phyloP scores from a whole-genome alignment of 2,888 invertebrate genomes.

The Strigamia maritima region DNA sequence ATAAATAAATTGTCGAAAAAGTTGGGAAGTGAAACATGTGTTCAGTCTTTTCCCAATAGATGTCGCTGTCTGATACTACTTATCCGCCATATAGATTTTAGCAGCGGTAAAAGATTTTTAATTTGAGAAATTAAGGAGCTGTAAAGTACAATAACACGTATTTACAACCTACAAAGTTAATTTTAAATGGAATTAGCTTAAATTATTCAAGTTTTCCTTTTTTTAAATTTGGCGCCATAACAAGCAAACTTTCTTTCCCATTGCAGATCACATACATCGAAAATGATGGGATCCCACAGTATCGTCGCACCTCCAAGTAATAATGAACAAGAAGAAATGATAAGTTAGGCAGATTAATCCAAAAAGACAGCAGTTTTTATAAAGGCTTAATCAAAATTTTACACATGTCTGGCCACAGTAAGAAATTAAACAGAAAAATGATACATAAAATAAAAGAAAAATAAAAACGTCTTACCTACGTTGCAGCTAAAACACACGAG shows the following conservation, averaged over 20 bases:
- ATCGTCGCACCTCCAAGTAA: not conserved
- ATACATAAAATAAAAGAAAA: not conserved
- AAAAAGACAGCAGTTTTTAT: conserved; percentile 66
- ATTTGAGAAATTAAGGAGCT: no score
- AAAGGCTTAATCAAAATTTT: conserved; percentile 66
- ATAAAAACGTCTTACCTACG: not conserved
- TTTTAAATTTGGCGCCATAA: not conserved
- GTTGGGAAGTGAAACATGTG: no score
- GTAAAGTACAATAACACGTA: no score
- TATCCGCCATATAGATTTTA: no score
- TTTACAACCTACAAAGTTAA: no score
- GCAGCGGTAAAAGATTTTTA: no score
- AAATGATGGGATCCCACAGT: conserved; percentile 7
- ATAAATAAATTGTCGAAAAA: no score
- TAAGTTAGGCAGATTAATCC: conserved; percentile 72
- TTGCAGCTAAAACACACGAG: conserved; percentile 67
- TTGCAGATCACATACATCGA: not conserved
- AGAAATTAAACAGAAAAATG: not conserved
- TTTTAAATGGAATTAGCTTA: not conserved
- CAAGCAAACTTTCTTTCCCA: not conserved
- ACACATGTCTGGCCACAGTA: not conserved
- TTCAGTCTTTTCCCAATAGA: no score
- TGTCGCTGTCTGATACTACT: no score
- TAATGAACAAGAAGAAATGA: conserved; percentile 58
- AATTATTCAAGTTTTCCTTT: not conserved